A percentile compares a stretch with the other conserved stretches of the same genome.
Evolutionary conservation across 2,113 vertebrate genomes (phyloP).

Genomic region (Cephalopterus ornatus): DNA sequence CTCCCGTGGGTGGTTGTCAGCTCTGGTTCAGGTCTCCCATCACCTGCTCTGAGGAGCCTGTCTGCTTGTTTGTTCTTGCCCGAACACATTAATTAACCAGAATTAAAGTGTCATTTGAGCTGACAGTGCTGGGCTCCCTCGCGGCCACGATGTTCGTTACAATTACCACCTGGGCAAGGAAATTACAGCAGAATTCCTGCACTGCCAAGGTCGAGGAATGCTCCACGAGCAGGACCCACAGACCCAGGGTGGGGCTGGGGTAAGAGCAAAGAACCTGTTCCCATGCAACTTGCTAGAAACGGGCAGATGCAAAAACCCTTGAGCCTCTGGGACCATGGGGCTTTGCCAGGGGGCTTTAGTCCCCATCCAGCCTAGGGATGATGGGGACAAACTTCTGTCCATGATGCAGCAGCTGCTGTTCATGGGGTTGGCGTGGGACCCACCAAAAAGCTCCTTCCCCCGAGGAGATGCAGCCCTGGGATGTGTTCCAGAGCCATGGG

Average conservation of each 20-base stretch:
- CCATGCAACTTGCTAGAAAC: not conserved
- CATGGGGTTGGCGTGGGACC: not conserved
- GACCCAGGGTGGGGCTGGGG: not conserved
- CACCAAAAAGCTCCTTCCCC: not conserved
- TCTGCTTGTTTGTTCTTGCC: constrained; percentile 35
- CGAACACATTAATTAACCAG: constrained; percentile 19
- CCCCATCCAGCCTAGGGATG: not conserved
- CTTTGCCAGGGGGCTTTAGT: not conserved
- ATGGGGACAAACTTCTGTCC: not conserved
- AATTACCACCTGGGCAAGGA: not conserved
- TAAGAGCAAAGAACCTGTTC: fast-evolving
- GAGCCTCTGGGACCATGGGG: not conserved
- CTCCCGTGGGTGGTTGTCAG: not conserved
- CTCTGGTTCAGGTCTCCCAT: not conserved
- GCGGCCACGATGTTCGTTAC: not conserved
- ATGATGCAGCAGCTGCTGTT: not conserved
- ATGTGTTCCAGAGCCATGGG: not conserved
- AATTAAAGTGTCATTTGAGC: not conserved
- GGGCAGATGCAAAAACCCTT: not conserved
- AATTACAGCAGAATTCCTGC: not conserved
- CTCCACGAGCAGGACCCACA: not conserved
- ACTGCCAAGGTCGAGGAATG: not conserved
- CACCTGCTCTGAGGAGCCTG: not conserved
- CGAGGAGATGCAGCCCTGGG: not conserved
- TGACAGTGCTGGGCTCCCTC: constrained; percentile 8